Evolutionary conservation across 2,888 invertebrate genomes (phyloP).

Genomic region (Campopleginae sp.): DNA sequence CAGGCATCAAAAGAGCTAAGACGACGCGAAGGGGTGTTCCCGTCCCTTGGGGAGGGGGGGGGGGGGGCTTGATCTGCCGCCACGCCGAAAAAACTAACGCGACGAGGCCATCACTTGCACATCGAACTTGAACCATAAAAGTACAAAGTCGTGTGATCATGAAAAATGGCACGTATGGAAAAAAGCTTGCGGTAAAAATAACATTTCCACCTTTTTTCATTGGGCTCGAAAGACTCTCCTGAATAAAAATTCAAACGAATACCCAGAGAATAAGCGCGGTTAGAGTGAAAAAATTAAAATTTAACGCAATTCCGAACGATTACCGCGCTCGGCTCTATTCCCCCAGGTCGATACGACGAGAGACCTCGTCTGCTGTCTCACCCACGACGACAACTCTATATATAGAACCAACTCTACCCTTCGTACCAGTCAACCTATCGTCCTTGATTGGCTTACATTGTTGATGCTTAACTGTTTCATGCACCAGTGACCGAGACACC

Average conservation of each 20-base stretch:
- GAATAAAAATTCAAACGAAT: slow-evolving; percentile 28
- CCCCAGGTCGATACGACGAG: slow-evolving; percentile 61
- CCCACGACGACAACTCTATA: slow-evolving; percentile 17
- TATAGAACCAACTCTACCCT: slow-evolving; percentile 30
- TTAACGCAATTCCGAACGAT: slow-evolving; percentile 83
- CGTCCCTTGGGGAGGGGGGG: slow-evolving; percentile 33
- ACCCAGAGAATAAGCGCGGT: slow-evolving; percentile 46
- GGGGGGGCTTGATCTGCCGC: slow-evolving; percentile 23
- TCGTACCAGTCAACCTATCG: slow-evolving; percentile 61
- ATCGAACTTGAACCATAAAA: background rate
- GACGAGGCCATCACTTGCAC: slow-evolving; percentile 22
- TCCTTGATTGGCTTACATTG: slow-evolving; percentile 84
- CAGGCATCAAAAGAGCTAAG: slow-evolving; percentile 55
- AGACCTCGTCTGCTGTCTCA: slow-evolving; percentile 30
- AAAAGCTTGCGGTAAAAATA: slow-evolving; percentile 9
- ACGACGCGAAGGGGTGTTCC: slow-evolving; percentile 40
- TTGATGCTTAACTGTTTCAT: slow-evolving; percentile 84
- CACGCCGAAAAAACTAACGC: slow-evolving; percentile 22
- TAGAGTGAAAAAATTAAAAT: slow-evolving; percentile 80
- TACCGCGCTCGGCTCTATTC: slow-evolving; percentile 74
- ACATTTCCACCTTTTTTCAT: background rate
- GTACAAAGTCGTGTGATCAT: slow-evolving; percentile 8
- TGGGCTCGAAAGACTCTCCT: background rate
- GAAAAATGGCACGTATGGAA: no score
- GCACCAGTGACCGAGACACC: slow-evolving; percentile 82